phyloP scores from a whole-genome alignment of 1,140 invertebrate species.

The Pachyrhynchus sulphureomaculatus region DNA sequence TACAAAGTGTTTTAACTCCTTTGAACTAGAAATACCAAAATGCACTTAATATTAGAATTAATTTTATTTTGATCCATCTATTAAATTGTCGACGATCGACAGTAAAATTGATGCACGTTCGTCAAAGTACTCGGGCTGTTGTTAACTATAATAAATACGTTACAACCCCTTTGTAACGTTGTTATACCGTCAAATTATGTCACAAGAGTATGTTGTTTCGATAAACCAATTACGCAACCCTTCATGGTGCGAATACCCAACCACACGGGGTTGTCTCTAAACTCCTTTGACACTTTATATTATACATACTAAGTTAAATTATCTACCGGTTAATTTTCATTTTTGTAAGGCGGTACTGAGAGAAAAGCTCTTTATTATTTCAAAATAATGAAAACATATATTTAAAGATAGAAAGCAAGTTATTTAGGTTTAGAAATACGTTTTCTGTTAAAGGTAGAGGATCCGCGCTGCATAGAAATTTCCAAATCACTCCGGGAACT shows the following conservation, averaged over 20 bases:
- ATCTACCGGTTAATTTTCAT: too few relatives aligned
- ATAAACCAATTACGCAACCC: slow-evolving; percentile 43
- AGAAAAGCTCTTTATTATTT: too few relatives aligned
- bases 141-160: slow-evolving; percentile 42
- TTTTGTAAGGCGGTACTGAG: too few relatives aligned
- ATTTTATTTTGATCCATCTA: slow-evolving; percentile 16
- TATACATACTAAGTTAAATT: too few relatives aligned
- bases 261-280: not conserved
- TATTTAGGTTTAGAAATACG: too few relatives aligned
- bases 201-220: slow-evolving; percentile 37
- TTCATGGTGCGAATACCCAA: slow-evolving; percentile 38
- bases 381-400: too few relatives aligned
- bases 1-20: too few relatives aligned
- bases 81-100: not conserved
- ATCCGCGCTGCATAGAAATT: too few relatives aligned
- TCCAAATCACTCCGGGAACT: too few relatives aligned
- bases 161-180: slow-evolving; percentile 30
- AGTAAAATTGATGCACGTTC: slow-evolving; percentile 7
- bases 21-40: too few relatives aligned
- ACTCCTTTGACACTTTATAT: not conserved
- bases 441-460: too few relatives aligned
- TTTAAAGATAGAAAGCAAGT: too few relatives aligned
- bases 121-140: slow-evolving; percentile 32
- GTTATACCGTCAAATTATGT: slow-evolving; percentile 35
- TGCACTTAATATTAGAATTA: not conserved